phyloP scores from a whole-genome alignment of 2,888 invertebrate genomes.

The Drosophila stalkeri region DNA sequence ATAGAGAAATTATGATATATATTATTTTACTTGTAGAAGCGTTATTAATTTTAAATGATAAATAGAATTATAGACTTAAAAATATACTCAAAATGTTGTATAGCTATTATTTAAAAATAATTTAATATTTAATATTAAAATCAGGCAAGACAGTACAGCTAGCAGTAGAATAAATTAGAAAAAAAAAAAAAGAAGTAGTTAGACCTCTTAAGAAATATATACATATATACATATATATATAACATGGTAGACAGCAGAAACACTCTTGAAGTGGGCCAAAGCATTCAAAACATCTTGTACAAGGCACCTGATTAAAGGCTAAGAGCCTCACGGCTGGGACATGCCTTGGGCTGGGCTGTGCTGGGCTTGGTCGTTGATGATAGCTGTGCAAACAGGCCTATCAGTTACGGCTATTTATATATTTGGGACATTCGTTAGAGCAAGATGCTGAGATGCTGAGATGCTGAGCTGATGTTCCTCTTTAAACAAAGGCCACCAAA shows the following conservation, averaged over 20 bases:
- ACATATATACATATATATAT: not conserved
- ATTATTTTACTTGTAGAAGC: not conserved
- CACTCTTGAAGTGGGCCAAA: not conserved
- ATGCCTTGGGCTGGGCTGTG: not conserved
- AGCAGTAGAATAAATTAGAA: not conserved
- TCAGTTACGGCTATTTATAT: constrained; percentile 15
- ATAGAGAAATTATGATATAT: not conserved
- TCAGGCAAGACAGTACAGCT: not conserved
- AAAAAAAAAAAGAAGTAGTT: no score
- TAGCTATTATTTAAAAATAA: not conserved
- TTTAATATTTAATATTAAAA: not conserved
- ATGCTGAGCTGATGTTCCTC: constrained; percentile 1
- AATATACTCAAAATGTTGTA: no score
- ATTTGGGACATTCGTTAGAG: not conserved
- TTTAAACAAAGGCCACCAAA: constrained; percentile 26
- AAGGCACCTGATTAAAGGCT: constrained; percentile 4
- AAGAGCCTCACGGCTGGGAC: not conserved
- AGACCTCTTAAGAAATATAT: not conserved
- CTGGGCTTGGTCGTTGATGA: not conserved
- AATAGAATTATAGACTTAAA: not conserved
- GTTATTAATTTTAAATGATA: constrained; percentile 6
- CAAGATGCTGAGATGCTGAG: not conserved
- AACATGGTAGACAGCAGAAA: not conserved
- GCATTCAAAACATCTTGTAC: constrained; percentile 7
- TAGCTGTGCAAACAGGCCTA: constrained; percentile 29